Conservation (phyloP, 2,113 vertebrate species). For the Seriola dumerili region DNA sequence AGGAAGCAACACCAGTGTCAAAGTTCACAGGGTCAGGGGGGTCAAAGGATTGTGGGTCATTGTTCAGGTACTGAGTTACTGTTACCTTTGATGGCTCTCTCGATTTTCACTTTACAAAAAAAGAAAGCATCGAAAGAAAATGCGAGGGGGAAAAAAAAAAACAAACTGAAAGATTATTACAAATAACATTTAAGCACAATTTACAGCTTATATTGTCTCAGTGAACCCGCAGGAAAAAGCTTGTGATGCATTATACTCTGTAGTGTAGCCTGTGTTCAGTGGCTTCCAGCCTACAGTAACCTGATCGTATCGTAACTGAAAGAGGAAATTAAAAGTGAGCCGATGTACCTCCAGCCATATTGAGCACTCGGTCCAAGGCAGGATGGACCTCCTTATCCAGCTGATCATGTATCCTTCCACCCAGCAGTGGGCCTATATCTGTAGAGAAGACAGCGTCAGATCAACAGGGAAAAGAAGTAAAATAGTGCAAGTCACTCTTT, state of each 20-base stretch:
- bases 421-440: conserved; percentile 91
- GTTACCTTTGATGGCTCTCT: conserved; percentile 90
- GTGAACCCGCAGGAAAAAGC: background rate
- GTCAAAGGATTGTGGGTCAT: conserved; percentile 56
- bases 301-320: conserved; percentile 3
- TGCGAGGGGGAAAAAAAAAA: background rate
- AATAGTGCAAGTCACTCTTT: background rate
- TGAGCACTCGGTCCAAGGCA: conserved; percentile 86
- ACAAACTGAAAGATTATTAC: background rate
- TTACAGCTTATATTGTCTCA: background rate
- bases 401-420: conserved; percentile 86
- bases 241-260: background rate
- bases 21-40: conserved; percentile 69
- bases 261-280: background rate
- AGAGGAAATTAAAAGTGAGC: conserved; percentile 50
- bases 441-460: conserved; percentile 42
- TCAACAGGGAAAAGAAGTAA: background rate
- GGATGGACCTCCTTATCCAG: conserved; percentile 89
- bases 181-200: background rate
- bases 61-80: conserved; percentile 29
- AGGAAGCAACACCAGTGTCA: conserved; percentile 67
- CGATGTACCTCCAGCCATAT: conserved; percentile 89
- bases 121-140: conserved; percentile 50
- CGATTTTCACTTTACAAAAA: conserved; percentile 87
- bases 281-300: background rate